Evolutionary conservation across 2,888 invertebrate genomes (phyloP).

Genomic region (Loripinus fragilis): DNA sequence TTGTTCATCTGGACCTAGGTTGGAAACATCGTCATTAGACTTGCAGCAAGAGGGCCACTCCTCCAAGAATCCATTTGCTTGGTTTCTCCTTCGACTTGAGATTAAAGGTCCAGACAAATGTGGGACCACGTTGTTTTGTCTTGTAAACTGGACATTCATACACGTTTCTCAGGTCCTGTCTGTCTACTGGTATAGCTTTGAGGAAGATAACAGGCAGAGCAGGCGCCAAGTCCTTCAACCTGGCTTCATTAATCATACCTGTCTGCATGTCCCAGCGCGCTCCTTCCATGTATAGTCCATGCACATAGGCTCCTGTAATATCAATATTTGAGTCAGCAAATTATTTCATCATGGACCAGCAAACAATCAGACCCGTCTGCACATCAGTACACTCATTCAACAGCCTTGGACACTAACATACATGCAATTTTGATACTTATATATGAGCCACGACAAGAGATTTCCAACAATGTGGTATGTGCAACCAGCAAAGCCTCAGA

Average conservation of each 20-base stretch:
- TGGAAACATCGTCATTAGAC: constrained; percentile 84
- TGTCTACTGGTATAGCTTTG: constrained; percentile 91
- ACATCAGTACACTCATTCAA: too few species aligned
- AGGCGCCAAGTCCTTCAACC: constrained; percentile 96
- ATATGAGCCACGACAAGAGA: too few species aligned
- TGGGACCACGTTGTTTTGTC: constrained; percentile 95
- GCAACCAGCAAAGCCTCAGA: too few species aligned
- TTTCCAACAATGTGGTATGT: too few species aligned
- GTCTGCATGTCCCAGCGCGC: constrained; percentile 96
- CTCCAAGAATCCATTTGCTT: constrained; percentile 97
- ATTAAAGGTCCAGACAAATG: constrained; percentile 99
- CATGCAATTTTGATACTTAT: too few species aligned
- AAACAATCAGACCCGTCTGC: too few species aligned
- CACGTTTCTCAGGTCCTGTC: constrained; percentile 95
- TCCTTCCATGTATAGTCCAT: constrained; percentile 96
- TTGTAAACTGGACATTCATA: constrained; percentile 99
- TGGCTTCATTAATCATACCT: constrained; percentile 95
- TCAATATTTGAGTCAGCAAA: too few species aligned
- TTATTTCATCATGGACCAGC: too few species aligned
- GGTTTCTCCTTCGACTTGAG: constrained; percentile 97
- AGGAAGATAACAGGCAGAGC: constrained; percentile 97
- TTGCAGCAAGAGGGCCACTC: constrained; percentile 95
- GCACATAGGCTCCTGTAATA: constrained; percentile 92
- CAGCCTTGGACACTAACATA: too few species aligned
- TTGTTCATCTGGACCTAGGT: too few species aligned